Percentiles rank a stretch among this genome's conserved stretches.
phyloP scores from a whole-genome alignment of 2,888 invertebrate genomes.

The Pharmacophagus antenor region DNA sequence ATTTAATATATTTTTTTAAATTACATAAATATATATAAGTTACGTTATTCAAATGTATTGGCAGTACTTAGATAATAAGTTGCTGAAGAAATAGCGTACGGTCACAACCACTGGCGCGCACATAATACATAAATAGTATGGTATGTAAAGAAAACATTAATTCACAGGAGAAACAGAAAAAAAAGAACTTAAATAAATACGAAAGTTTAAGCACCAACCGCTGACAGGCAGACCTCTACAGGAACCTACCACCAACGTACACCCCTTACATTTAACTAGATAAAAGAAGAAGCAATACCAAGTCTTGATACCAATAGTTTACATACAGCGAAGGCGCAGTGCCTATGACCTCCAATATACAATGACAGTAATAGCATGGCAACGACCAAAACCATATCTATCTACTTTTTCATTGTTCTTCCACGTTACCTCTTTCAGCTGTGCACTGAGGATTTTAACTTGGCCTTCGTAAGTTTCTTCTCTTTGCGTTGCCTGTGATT shows the following conservation, averaged over 20 bases:
- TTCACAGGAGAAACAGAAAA: conserved; percentile 61
- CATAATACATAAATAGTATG: conserved; percentile 51
- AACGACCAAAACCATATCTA: conserved; percentile 72
- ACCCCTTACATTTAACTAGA: conserved; percentile 39
- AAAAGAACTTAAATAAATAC: conserved; percentile 61
- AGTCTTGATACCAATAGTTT: conserved; percentile 11
- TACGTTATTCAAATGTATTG: too few relatives aligned
- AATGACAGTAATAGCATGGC: conserved; percentile 65
- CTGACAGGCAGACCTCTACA: conserved; percentile 59
- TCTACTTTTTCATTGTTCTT: conserved; percentile 50
- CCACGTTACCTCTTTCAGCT: conserved; percentile 94
- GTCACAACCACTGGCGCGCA: conserved; percentile 65
- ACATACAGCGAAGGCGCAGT: conserved; percentile 29
- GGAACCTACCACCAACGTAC: conserved; percentile 65
- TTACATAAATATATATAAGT: too few relatives aligned
- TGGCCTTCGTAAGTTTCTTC: conserved; percentile 96
- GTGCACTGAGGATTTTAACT: conserved; percentile 93
- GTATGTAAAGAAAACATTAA: conserved; percentile 59
- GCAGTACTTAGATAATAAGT: too few relatives aligned
- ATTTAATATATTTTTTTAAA: too few relatives aligned
- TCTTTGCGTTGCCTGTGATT: conserved; percentile 93
- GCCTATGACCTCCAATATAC: conserved; percentile 49
- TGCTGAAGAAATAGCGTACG: conserved; percentile 68
- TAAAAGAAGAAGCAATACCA: conserved; percentile 29
- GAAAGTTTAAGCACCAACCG: conserved; percentile 79